phyloP scores from a whole-genome alignment of 2,797 vertebrate species.

The Euphonia xanthogaster region DNA sequence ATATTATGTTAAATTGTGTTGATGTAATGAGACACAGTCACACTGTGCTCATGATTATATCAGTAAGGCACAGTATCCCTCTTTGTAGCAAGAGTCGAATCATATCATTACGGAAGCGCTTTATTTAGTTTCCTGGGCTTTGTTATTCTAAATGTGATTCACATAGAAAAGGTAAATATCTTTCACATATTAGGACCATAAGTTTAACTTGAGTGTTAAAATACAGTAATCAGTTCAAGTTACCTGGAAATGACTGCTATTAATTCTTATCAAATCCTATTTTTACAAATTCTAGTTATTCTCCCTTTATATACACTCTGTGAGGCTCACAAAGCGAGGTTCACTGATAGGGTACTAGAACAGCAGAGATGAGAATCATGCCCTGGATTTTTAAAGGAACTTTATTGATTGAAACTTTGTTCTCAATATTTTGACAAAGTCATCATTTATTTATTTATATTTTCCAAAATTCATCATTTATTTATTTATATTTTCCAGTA shows the following conservation, averaged over 20 bases:
- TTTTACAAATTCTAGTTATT: conserved; percentile 7
- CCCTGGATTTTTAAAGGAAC: neutral
- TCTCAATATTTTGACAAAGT: neutral
- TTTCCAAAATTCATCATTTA: neutral
- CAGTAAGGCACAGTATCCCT: neutral
- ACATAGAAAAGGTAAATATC: neutral
- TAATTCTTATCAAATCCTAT: neutral
- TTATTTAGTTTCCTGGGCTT: conserved; percentile 45
- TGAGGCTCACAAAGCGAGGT: neutral
- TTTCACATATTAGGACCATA: neutral
- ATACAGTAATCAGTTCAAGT: conserved; percentile 15
- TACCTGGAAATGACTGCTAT: neutral
- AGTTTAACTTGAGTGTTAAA: conserved; percentile 11
- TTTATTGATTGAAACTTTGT: neutral
- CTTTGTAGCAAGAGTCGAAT: conserved; percentile 4
- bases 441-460: too few species aligned
- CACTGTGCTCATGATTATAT: conserved; percentile 1
- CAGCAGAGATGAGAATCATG: neutral
- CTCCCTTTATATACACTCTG: neutral
- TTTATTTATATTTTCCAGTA: neutral
- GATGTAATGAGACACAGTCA: conserved; percentile 30
- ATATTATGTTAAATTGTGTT: conserved; percentile 7
- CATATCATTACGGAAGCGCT: neutral
- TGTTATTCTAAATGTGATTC: conserved; percentile 1
- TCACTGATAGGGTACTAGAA: neutral